Evolutionary conservation across 2,113 vertebrate genomes (phyloP).

Genomic region (Notarius lentiginosus): DNA sequence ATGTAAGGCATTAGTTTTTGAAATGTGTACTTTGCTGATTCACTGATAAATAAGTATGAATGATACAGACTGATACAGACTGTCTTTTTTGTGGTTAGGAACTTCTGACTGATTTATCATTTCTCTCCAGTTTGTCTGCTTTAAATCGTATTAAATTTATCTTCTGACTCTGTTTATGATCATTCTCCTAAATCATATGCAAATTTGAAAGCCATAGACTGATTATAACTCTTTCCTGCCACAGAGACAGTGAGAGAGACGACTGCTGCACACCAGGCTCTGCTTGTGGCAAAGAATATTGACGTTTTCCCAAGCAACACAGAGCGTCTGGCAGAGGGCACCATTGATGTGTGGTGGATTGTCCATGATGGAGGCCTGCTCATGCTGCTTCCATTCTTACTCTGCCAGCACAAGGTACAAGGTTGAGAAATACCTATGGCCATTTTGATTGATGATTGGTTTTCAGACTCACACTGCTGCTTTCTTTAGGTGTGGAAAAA

Average conservation of each 20-base stretch:
- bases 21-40: neutral
- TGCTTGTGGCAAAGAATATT: slow-evolving; percentile 93
- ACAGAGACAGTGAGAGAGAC: slow-evolving; percentile 90
- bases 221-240: neutral
- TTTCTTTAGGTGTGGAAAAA: slow-evolving; percentile 87
- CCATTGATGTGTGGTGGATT: slow-evolving; percentile 95
- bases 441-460: neutral
- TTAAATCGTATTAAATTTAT: neutral
- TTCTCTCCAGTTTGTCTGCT: neutral
- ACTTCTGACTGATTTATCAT: neutral
- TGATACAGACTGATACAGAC: neutral
- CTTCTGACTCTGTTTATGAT: neutral
- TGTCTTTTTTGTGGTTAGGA: neutral
- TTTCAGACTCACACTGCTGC: neutral
- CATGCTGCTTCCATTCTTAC: slow-evolving; percentile 92
- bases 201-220: neutral
- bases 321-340: slow-evolving; percentile 82
- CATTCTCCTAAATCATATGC: neutral
- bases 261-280: slow-evolving; percentile 86
- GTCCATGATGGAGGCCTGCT: slow-evolving; percentile 95
- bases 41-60: neutral
- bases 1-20: neutral
- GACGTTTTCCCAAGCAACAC: slow-evolving; percentile 85
- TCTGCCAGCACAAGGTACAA: slow-evolving; percentile 90
- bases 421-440: neutral